Evolutionary conservation across 30 jellyfish, hydroid and myxozoan species (phyloP), one percentile per base, ranked within the genome.

Genomic region (Aurelia sp.): DNA sequence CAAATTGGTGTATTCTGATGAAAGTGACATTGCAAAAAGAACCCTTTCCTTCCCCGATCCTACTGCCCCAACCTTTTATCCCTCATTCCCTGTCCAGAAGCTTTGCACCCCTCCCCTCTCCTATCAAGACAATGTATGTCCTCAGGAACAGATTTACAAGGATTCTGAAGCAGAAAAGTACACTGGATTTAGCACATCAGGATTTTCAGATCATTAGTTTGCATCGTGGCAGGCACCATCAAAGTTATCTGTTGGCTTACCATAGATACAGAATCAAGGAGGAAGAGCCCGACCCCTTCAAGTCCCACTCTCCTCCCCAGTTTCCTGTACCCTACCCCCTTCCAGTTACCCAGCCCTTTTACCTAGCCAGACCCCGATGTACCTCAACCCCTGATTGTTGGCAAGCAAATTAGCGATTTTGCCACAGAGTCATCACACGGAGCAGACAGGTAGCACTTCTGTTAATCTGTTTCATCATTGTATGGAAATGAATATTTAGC

Each of bases 171-270:
- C 60, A 4, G 62, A 61, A 47, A 66, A 66, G 58, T 74, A 65
- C 35, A 48, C 82, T 27, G 82, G 47, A 64, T 74, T 58, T 27
- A 40, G 61, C 27, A 51, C 90, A 79, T 44, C 88, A 77, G 78
- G 88, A 62, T 62, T 60, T 66, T 63, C 88, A 60, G 73, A 77
- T 77, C 69, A 22, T 77, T 79, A 77, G 68, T 77, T 77, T 62
- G 41, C 79, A 77, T 77, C 88, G 66, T 62, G 59, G 88, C 66
- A 37, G 67, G 47, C 78, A n/a, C 68, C 88, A 62, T 31, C 88
- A 77, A 48, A 12, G 57, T 66, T 50, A 1, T 18, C 79, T 6
- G 86, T 58, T 75, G 74, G 73, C 30, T 57, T 40, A 75, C 86
- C 62, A 75, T 53, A 62, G 74, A 8, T 58, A 60, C 74, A 75